These are phyloP conservation scores for Rostratula benghalensis DNA, from an alignment of 2,113 vertebrate genomes.

Conservation along the genomic window DNA sequence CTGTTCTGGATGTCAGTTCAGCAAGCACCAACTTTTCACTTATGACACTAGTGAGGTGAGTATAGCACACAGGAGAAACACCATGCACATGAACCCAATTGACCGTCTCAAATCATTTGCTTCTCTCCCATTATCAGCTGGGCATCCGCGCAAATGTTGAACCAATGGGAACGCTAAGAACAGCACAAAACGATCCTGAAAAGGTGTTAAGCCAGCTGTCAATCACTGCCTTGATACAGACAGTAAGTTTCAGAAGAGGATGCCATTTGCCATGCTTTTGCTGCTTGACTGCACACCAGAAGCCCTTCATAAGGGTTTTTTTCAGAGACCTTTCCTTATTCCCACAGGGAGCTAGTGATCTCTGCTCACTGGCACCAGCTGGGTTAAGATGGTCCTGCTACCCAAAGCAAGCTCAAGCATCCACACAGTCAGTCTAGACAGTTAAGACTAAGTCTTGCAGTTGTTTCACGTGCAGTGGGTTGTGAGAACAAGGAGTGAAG, in stretches of 20 bases:
- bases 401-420: neutral
- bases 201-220: neutral
- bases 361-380: neutral
- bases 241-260: neutral
- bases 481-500: neutral
- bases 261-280: neutral
- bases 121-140: neutral
- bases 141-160: neutral
- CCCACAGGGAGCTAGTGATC: neutral
- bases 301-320: neutral
- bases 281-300: neutral
- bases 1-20: neutral
- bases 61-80: neutral
- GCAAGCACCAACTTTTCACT: neutral
- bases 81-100: accelerated
- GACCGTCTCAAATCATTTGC: neutral
- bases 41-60: neutral
- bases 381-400: neutral
- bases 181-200: neutral
- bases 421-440: neutral
- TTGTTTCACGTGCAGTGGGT: neutral
- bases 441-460: neutral
- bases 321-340: neutral
- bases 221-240: neutral
- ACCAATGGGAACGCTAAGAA: neutral